These are phyloP conservation scores for Acipenser transmontanus DNA, from an alignment of 2,797 vertebrate species.

Conservation along the genomic window DNA sequence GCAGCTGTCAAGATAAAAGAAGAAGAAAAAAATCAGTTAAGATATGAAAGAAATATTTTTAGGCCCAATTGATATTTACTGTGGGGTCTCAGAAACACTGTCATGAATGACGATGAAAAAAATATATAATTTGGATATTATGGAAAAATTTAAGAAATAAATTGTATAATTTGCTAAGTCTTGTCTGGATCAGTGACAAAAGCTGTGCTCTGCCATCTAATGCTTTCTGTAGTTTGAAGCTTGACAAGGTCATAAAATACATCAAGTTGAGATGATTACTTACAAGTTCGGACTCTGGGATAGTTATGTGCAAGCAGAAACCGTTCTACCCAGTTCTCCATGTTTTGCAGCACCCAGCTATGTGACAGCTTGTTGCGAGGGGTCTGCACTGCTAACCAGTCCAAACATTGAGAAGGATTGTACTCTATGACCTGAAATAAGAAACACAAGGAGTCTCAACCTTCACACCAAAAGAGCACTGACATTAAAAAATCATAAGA, in stretches of 20 bases:
- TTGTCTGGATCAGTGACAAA: no score
- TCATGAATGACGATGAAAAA: no score
- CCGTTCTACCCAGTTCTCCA: conserved; percentile 98
- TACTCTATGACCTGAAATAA: conserved; percentile 86
- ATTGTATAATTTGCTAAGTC: no score
- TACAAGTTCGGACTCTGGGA: conserved; percentile 94
- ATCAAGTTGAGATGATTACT: conserved; percentile 35
- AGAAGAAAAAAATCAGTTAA: neutral
- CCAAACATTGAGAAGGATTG: conserved; percentile 96
- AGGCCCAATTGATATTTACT: no score
- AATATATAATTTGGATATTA: no score
- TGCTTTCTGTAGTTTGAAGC: no score
- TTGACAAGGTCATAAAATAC: no score
- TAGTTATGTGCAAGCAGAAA: conserved; percentile 97
- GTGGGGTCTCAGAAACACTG: no score
- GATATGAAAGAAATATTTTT: no score
- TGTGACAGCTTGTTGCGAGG: conserved; percentile 94
- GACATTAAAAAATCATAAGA: conserved; percentile 29
- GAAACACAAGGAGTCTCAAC: no score
- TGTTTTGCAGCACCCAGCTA: conserved; percentile 98
- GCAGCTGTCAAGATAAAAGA: conserved; percentile 68
- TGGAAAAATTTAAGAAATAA: no score
- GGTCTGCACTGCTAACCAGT: conserved; percentile 95
- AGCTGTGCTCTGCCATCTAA: no score
- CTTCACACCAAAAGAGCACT: conserved; percentile 9